phyloP scores from a whole-genome alignment of 2,888 invertebrate species.

The Agrotis puta region DNA sequence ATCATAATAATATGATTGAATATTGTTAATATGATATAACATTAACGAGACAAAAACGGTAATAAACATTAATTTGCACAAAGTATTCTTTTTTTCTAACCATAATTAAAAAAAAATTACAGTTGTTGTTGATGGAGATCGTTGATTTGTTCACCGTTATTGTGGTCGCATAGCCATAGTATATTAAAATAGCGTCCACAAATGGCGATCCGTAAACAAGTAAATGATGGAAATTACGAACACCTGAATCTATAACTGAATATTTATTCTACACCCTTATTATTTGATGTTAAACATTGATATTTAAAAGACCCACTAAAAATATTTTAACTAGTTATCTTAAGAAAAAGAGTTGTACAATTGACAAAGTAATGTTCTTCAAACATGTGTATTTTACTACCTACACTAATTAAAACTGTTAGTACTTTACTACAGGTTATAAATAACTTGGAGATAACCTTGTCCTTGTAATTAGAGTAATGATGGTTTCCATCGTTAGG shows the following conservation, averaged over 20 bases:
- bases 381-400: not conserved
- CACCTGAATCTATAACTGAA: not conserved
- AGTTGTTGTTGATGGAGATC: too few species aligned
- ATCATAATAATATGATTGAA: too few species aligned
- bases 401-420: constrained; percentile 39
- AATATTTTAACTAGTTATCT: not conserved
- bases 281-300: not conserved
- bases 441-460: constrained; percentile 60
- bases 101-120: too few species aligned
- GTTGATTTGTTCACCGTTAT: too few species aligned
- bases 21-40: too few species aligned
- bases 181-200: not conserved
- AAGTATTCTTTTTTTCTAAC: too few species aligned
- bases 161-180: too few species aligned
- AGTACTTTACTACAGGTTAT: constrained; percentile 29
- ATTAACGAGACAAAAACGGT: too few species aligned
- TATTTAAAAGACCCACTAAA: not conserved
- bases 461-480: constrained; percentile 58
- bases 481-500: constrained; percentile 41
- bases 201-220: not conserved
- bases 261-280: not conserved
- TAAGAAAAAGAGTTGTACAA: not conserved
- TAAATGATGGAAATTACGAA: not conserved
- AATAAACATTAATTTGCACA: too few species aligned
- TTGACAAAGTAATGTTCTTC: not conserved